Percentiles rank a stretch among this genome's conserved stretches.
phyloP scores from a whole-genome alignment of 2,113 vertebrate genomes.

The Cyanistes caeruleus region DNA sequence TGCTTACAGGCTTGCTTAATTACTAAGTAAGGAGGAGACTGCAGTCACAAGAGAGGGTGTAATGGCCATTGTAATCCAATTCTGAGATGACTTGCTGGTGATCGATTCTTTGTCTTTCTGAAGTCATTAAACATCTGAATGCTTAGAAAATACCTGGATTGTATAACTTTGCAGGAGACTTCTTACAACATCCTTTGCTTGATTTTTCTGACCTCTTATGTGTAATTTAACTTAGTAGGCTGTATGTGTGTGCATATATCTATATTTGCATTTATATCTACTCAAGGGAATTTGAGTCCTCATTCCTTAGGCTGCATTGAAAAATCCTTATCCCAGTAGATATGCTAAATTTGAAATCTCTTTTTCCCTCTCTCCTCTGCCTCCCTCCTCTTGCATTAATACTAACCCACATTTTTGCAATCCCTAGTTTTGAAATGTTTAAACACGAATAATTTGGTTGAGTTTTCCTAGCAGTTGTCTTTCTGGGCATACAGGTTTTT shows the following conservation, averaged over 20 bases:
- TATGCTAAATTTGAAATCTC: constrained; percentile 15
- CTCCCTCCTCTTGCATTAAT: constrained; percentile 7
- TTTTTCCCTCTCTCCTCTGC: background rate
- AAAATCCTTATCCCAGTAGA: constrained; percentile 18
- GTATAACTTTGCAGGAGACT: background rate
- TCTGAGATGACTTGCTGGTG: background rate
- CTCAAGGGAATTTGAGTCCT: constrained; percentile 17
- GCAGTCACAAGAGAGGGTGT: background rate
- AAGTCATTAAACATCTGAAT: background rate
- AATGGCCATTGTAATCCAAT: background rate
- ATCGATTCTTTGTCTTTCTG: background rate
- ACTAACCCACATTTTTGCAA: background rate
- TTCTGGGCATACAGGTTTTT: background rate
- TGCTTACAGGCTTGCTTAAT: background rate
- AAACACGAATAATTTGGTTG: background rate
- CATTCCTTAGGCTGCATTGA: constrained; percentile 27
- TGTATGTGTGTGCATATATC: background rate
- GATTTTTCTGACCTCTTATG: constrained; percentile 2
- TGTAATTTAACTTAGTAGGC: background rate
- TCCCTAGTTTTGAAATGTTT: background rate
- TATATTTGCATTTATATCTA: constrained; percentile 47
- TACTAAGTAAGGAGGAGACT: background rate
- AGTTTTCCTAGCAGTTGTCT: background rate
- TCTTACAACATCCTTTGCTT: background rate
- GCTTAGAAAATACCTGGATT: background rate